Conservation (phyloP, 2,888 invertebrate species). For the Girardia tigrina region DNA sequence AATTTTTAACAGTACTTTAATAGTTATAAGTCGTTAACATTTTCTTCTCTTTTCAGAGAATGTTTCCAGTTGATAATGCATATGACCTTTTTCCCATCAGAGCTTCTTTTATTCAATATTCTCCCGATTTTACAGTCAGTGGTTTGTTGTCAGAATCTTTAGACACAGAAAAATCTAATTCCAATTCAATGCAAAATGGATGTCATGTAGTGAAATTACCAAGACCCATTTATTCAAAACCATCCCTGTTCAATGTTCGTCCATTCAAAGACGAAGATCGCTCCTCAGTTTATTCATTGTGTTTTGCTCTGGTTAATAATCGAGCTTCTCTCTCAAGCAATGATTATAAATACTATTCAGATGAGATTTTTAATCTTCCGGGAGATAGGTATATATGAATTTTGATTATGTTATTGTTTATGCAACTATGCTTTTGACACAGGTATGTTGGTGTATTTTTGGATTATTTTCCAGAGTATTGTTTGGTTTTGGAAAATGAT, state of each 20-base stretch:
- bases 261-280: not conserved
- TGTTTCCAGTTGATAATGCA: not conserved
- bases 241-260: not conserved
- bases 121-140: conserved; percentile 12
- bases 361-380: conserved; percentile 7
- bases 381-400: not conserved
- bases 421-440: not conserved
- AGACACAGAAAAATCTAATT: not conserved
- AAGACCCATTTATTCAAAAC: conserved; percentile 6
- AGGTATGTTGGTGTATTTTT: conserved; percentile 67
- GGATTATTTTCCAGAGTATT: conserved; percentile 66
- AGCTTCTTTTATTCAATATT: conserved; percentile 16
- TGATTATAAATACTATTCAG: conserved; percentile 9
- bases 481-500: conserved; percentile 76
- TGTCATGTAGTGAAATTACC: not conserved
- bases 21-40: too few species aligned
- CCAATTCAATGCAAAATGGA: not conserved
- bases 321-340: not conserved
- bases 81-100: conserved; percentile 5
- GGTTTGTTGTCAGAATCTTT: not conserved
- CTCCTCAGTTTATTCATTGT: not conserved
- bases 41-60: not conserved
- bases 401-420: not conserved
- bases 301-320: conserved; percentile 6
- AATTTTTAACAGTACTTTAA: too few species aligned